Conservation (phyloP, 2,797 vertebrate species). For the Acanthurus lineatus region DNA sequence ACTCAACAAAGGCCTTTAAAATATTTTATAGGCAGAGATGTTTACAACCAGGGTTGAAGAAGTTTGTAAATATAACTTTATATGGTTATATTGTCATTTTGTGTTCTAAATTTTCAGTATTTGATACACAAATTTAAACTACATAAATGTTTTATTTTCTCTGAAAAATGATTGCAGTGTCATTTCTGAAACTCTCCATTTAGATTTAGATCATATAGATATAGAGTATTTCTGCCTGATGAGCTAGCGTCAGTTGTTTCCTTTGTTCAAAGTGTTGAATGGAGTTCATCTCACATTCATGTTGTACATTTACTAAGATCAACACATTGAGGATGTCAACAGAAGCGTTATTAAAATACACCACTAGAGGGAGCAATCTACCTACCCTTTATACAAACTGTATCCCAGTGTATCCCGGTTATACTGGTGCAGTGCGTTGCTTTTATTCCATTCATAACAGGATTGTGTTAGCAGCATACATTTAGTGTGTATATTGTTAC, state of each 20-base stretch:
- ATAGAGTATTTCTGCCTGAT: not conserved
- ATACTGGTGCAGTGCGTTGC: not conserved
- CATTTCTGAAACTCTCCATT: not conserved
- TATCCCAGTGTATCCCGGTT: rapidly evolving
- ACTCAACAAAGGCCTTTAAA: not conserved
- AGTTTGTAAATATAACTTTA: not conserved
- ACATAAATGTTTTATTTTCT: not conserved
- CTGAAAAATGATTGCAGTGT: not conserved
- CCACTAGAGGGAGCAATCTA: conserved; percentile 59
- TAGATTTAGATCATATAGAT: not conserved
- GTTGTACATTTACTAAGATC: not conserved
- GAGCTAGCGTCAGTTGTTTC: not conserved
- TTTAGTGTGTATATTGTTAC: no score
- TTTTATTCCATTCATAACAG: not conserved
- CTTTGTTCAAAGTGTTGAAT: not conserved
- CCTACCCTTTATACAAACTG: not conserved
- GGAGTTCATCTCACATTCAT: not conserved
- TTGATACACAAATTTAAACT: no score
- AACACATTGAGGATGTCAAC: not conserved
- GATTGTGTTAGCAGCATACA: no score
- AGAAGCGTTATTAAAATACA: not conserved
- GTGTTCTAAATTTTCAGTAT: no score
- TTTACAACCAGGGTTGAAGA: not conserved
- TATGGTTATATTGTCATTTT: not conserved
- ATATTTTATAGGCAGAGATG: not conserved